phyloP scores from a whole-genome alignment of 2,113 vertebrate species.

The Indicator maculatus region DNA sequence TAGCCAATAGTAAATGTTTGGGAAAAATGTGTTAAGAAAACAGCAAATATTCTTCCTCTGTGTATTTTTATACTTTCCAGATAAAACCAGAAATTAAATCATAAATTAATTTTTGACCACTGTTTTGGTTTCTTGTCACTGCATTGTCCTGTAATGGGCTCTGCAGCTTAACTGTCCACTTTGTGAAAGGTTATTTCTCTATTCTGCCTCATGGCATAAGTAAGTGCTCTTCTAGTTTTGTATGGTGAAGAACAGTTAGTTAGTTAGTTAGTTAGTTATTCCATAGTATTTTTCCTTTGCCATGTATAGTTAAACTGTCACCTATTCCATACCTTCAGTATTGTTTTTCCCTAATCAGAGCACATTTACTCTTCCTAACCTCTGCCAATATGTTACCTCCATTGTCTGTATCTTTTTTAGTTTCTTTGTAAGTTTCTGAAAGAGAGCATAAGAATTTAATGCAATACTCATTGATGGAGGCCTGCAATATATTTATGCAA shows the following conservation, averaged over 20 bases:
- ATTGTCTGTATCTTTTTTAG: not conserved
- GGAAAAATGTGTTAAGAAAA: not conserved
- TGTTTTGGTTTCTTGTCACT: not conserved
- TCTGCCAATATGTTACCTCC: not conserved
- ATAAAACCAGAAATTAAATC: not conserved
- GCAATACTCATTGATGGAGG: not conserved
- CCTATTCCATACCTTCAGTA: not conserved
- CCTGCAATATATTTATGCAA: not conserved
- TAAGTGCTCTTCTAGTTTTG: not conserved
- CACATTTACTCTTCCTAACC: not conserved
- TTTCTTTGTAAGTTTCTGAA: not conserved
- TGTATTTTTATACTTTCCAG: not conserved
- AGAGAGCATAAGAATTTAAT: not conserved
- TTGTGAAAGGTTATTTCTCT: not conserved
- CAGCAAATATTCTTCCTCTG: not conserved
- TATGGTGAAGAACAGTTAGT: not conserved
- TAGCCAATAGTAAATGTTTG: not conserved
- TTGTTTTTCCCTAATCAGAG: not conserved
- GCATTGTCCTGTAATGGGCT: not conserved
- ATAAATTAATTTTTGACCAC: not conserved
- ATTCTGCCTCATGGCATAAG: not conserved
- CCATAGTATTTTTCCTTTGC: not conserved
- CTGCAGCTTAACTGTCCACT: not conserved
- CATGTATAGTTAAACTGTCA: not conserved
- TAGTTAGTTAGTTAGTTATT: rapidly evolving